phyloP scores from a whole-genome alignment of 1,140 invertebrate species.

The Aphaenogaster ashmeadi region DNA sequence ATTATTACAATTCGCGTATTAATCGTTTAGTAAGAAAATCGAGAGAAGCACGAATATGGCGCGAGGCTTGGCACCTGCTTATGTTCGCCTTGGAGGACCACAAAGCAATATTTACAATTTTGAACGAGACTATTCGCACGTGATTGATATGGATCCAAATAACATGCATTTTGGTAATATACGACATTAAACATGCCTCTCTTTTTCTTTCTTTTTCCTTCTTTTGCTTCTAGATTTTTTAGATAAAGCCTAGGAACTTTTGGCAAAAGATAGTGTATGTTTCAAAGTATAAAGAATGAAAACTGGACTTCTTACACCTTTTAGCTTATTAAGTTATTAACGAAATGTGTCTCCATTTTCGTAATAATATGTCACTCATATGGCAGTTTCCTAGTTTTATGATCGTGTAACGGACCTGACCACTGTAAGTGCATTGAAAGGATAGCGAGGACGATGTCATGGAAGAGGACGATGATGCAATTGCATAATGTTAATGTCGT shows the following conservation, averaged over 20 bases:
- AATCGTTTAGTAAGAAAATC: slow-evolving; percentile 44
- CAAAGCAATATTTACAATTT: slow-evolving; percentile 87
- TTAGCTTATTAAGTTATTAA: neutral
- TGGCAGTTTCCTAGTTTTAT: neutral
- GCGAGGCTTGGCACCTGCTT: slow-evolving; percentile 88
- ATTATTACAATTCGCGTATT: slow-evolving; percentile 8
- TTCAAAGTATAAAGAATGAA: neutral
- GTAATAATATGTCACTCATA: neutral
- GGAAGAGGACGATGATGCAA: slow-evolving; percentile 18
- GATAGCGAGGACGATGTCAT: slow-evolving; percentile 23
- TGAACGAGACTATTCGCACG: slow-evolving; percentile 79
- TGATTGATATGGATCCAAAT: slow-evolving; percentile 62
- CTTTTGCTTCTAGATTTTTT: neutral
- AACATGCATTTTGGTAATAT: slow-evolving; percentile 78
- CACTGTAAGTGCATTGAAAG: neutral
- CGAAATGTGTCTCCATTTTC: neutral
- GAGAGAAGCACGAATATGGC: slow-evolving; percentile 86
- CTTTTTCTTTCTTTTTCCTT: neutral
- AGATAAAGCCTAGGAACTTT: neutral
- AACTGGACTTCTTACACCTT: neutral
- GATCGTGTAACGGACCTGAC: neutral
- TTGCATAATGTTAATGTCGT: slow-evolving; percentile 48
- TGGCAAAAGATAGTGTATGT: neutral
- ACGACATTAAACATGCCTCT: neutral
- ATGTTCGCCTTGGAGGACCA: slow-evolving; percentile 89